Evolutionary conservation across 64 coral and sea anemone species (phyloP).

Genomic region (Porites australiensis): DNA sequence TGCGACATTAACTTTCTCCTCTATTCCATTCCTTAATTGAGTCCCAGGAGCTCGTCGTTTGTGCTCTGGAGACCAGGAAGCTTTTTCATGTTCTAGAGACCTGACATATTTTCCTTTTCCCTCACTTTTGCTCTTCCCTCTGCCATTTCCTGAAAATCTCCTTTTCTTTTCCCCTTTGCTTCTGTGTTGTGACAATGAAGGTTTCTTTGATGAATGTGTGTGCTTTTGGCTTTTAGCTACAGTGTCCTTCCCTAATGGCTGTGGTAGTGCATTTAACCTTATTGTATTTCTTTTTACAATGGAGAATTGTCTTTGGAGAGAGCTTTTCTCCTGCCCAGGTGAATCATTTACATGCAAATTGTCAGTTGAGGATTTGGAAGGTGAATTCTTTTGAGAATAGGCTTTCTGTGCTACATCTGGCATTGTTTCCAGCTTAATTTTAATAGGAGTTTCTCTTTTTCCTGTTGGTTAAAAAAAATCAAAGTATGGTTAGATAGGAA

Average conservation of each 20-base stretch:
- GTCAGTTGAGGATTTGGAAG: neutral
- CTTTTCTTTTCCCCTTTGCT: constrained; percentile 19
- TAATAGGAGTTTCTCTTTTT: constrained; percentile 35
- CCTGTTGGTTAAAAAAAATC: neutral
- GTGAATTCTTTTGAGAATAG: neutral
- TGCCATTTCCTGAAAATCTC: constrained; percentile 17
- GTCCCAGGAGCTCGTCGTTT: constrained; percentile 34
- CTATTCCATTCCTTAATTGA: neutral
- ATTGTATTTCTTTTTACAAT: constrained; percentile 68
- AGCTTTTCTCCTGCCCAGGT: neutral
- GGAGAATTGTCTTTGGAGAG: constrained; percentile 55
- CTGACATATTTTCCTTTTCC: neutral
- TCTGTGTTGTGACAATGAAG: neutral
- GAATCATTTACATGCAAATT: neutral
- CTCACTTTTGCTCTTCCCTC: neutral
- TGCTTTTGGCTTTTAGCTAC: neutral
- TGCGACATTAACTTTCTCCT: neutral
- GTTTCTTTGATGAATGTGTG: neutral
- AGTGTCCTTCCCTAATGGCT: neutral
- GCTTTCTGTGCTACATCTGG: constrained; percentile 1
- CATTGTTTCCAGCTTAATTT: constrained; percentile 61
- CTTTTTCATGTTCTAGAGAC: neutral
- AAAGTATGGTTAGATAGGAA: neutral
- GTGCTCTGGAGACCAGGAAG: constrained; percentile 27
- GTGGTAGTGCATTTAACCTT: constrained; percentile 30